These are phyloP conservation scores for Notarius quadriscutis DNA, from an alignment of 2,113 vertebrate species.

Conservation along the genomic window DNA sequence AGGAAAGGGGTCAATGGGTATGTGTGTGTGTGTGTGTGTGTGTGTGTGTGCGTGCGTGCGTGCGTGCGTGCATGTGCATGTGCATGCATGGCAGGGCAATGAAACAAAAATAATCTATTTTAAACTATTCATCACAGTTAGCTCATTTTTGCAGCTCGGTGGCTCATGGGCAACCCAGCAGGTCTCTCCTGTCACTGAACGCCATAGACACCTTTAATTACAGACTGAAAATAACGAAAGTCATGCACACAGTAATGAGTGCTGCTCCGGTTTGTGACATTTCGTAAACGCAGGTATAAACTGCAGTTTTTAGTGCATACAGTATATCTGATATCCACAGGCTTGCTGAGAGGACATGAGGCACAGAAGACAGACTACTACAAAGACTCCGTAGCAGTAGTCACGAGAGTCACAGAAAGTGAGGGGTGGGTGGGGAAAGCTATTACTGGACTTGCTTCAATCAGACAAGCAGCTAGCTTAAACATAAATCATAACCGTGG, in stretches of 20 bases:
- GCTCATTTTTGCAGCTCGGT: conserved; percentile 36
- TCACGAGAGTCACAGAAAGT: not conserved
- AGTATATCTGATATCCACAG: not conserved
- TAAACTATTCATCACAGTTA: conserved; percentile 12
- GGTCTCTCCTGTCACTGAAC: conserved; percentile 6
- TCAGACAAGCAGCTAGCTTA: not conserved
- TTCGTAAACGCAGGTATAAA: conserved; percentile 14
- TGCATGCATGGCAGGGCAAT: not conserved
- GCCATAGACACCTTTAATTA: conserved; percentile 34
- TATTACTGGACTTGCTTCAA: not conserved
- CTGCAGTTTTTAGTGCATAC: not conserved
- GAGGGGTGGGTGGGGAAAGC: not conserved
- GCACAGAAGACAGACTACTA: not conserved
- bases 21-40: not conserved
- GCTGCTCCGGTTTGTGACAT: conserved; percentile 6
- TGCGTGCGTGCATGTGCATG: no score
- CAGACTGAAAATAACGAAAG: conserved; percentile 12
- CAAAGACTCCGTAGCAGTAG: not conserved
- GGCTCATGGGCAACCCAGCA: conserved; percentile 27
- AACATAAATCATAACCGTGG: not conserved
- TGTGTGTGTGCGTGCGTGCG: not conserved
- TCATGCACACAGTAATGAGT: conserved; percentile 9
- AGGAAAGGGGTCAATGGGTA: not conserved
- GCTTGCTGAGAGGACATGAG: not conserved
- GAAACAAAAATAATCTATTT: not conserved